Conservation (phyloP, 1,140 invertebrate species). For the Bemisia tabaci region DNA sequence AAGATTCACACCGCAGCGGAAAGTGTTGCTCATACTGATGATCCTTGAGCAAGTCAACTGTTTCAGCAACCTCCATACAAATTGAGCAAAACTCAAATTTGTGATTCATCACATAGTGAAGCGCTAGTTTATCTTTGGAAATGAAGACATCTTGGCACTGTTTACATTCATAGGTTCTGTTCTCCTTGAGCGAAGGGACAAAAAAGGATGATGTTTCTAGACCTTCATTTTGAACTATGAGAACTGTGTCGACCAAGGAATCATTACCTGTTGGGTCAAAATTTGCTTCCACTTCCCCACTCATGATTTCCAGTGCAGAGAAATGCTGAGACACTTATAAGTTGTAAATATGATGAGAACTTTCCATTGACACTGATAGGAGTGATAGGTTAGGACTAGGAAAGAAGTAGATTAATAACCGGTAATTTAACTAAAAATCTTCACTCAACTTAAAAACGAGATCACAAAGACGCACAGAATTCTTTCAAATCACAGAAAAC, state of each 20-base stretch:
- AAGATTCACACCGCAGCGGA: slow-evolving; percentile 14
- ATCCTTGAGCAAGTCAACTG: slow-evolving; percentile 15
- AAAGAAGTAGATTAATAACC: background rate
- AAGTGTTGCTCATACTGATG: slow-evolving; percentile 2
- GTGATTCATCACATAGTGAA: slow-evolving; percentile 19
- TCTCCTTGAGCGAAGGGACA: background rate
- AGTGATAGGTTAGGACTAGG: background rate
- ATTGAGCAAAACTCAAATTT: slow-evolving; percentile 12
- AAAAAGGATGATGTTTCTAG: background rate
- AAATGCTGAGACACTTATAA: background rate
- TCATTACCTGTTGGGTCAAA: background rate
- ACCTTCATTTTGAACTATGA: background rate
- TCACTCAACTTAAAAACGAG: no score
- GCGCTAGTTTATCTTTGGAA: slow-evolving; percentile 16
- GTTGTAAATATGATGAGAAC: background rate
- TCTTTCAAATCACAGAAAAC: no score
- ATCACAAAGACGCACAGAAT: no score
- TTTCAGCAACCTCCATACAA: slow-evolving; percentile 13
- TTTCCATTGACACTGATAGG: background rate
- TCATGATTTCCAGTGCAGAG: background rate
- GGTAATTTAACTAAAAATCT: background rate
- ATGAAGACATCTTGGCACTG: slow-evolving; percentile 17
- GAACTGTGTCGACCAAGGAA: background rate
- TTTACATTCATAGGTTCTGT: slow-evolving; percentile 9
- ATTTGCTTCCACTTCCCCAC: background rate